These are phyloP conservation scores for Syrmaticus mikado DNA, from an alignment of 2,113 vertebrate species.

Conservation along the genomic window DNA sequence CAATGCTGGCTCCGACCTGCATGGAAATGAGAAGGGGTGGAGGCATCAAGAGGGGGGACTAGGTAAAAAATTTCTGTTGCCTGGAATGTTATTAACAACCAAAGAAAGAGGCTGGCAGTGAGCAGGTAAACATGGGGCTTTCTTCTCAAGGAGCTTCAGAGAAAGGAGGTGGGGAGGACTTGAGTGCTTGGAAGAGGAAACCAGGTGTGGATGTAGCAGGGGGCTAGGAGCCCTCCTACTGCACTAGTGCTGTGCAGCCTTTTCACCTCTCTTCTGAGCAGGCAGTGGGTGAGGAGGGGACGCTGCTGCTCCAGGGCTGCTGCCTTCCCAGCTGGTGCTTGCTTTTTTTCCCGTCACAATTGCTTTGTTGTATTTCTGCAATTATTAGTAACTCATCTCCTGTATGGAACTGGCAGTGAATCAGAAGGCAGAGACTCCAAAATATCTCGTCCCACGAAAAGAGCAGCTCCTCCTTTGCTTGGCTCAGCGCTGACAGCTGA, in stretches of 20 bases:
- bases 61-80: not conserved
- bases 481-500: not conserved
- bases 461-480: not conserved
- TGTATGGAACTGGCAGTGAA: not conserved
- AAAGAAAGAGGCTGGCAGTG: not conserved
- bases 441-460: not conserved
- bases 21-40: not conserved
- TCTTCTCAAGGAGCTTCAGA: not conserved
- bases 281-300: not conserved
- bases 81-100: not conserved
- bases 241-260: not conserved
- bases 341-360: not conserved
- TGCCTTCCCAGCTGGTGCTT: not conserved
- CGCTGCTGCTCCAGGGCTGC: not conserved
- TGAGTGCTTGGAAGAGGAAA: not conserved
- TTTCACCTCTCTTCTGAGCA: not conserved
- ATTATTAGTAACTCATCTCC: not conserved
- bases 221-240: not conserved
- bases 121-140: not conserved
- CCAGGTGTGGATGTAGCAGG: not conserved
- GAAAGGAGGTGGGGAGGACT: not conserved
- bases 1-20: not conserved
- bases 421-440: not conserved
- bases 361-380: conserved; percentile 22
- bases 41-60: not conserved